These are phyloP conservation scores for Apoda limacodes DNA, from an alignment of 2,888 invertebrate species.

Conservation along the genomic window DNA sequence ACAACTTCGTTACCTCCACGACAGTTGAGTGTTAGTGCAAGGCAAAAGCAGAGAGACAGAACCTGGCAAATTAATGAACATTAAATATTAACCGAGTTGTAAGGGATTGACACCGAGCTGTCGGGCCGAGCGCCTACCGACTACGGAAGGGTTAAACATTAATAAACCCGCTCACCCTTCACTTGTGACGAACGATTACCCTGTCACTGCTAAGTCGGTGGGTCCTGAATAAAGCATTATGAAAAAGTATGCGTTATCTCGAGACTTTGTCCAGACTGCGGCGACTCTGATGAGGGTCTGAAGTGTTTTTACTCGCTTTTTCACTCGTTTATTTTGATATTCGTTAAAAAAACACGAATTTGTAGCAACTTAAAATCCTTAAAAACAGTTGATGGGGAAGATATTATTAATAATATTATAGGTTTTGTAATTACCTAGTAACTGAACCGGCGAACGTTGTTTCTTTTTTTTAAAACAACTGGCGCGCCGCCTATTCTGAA, in stretches of 20 bases:
- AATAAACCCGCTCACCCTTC: constrained; percentile 58
- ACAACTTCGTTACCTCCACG: too few species aligned
- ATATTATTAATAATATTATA: too few species aligned
- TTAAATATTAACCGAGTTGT: constrained; percentile 52
- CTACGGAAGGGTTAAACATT: constrained; percentile 62
- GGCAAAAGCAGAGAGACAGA: constrained; percentile 29
- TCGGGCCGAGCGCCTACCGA: constrained; percentile 40
- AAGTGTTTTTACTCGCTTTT: constrained; percentile 27
- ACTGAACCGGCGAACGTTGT: too few species aligned
- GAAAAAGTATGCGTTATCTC: constrained; percentile 66
- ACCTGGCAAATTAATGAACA: constrained; percentile 61
- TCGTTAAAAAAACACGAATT: too few species aligned
- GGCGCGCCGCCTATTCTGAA: too few species aligned
- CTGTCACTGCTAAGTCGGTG: constrained; percentile 61
- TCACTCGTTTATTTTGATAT: constrained; percentile 11
- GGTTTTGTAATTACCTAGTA: too few species aligned
- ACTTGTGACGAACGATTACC: constrained; percentile 59
- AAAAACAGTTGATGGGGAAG: too few species aligned
- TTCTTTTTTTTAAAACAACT: too few species aligned
- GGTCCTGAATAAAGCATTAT: constrained; percentile 64
- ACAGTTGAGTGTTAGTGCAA: too few species aligned
- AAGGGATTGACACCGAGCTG: constrained; percentile 54
- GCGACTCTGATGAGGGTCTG: constrained; percentile 56
- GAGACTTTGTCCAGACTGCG: constrained; percentile 32
- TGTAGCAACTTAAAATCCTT: too few species aligned